phyloP scores from a whole-genome alignment of 2,113 vertebrate species.

The Cynopterus brachyotis region DNA sequence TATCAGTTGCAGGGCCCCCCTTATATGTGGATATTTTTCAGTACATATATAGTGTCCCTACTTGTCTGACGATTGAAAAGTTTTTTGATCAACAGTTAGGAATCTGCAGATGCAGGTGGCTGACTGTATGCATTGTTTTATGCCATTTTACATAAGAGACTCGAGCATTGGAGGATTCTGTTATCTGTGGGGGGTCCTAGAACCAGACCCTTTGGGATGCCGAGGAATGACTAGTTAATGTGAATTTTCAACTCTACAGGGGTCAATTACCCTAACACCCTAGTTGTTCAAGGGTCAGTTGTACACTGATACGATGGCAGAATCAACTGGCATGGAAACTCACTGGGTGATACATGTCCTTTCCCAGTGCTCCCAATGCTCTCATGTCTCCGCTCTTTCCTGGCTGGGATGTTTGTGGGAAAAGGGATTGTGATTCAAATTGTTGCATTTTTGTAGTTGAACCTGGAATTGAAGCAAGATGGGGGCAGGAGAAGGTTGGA shows the following conservation, averaged over 20 bases:
- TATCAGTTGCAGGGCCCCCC: background rate
- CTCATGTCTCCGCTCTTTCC: background rate
- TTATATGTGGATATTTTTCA: background rate
- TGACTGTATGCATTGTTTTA: background rate
- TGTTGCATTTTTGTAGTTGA: background rate
- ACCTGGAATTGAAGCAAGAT: background rate
- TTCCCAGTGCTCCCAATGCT: background rate
- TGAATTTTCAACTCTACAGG: background rate
- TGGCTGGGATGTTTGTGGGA: background rate
- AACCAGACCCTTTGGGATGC: no score
- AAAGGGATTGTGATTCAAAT: background rate
- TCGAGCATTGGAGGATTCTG: background rate
- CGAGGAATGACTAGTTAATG: background rate
- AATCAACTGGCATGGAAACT: background rate
- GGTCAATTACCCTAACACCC: background rate
- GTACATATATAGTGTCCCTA: background rate
- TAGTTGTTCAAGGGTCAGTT: background rate
- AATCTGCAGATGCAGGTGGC: background rate
- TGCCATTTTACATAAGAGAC: background rate
- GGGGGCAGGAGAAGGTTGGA: background rate
- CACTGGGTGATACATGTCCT: fast-evolving
- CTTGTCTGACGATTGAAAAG: background rate
- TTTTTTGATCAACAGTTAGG: background rate
- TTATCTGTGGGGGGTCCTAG: background rate
- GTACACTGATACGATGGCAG: background rate